Base-by-base conservation (phyloP, 2,113 vertebrate genomes). In the Poeciliopsis occidentalis region DNA sequence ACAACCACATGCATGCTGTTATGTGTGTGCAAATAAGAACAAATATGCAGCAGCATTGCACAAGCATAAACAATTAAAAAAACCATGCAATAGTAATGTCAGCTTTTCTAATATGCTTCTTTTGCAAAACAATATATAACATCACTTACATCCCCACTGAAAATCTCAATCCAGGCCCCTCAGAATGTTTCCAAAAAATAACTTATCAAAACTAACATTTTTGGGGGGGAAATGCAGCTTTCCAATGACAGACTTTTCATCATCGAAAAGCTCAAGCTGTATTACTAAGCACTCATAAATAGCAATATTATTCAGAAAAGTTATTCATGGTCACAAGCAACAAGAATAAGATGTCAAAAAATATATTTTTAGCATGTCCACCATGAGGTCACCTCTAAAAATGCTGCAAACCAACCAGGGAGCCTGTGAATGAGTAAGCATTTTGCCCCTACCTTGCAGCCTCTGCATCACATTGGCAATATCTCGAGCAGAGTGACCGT, bases 391-490 rank as follows among this genome's bases (percentile, higher is more conserved):
- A 93, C 93, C 91, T 92, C 90, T 89, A 92, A 81, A 88, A 87
- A 64, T 29, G 24, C 87, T 84, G 85, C 81, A 91, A 82, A 79
- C 64, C 63, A 17, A 83, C 72, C 67, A 64, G 75, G 71, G 81
- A 78, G 75, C 31, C 64, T 76, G 75, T 79, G 87, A 80, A 72
- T 90, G 91, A 92, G 87, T 91, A 86, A 91, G 92, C 91, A 93
- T 68, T 91, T 85, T 78, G 71, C 70, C 79, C 95, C 90, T 95
- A 99, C 98, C 98, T 94, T 99, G 97, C 85, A 99, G 95, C 80
- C 93, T 96, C 81, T 99, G 98, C 98, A 99, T 98, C 89, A 98
- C 96, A 11, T 96, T 96, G 86, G 96, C 88, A 31, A 99, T 98
- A 87, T 99, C 96, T 86, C 93, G 93, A 68, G 93, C 75, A 44